These are phyloP conservation scores for Tromatobia lineatoria DNA, from an alignment of 2,888 invertebrate genomes.

Conservation along the genomic window DNA sequence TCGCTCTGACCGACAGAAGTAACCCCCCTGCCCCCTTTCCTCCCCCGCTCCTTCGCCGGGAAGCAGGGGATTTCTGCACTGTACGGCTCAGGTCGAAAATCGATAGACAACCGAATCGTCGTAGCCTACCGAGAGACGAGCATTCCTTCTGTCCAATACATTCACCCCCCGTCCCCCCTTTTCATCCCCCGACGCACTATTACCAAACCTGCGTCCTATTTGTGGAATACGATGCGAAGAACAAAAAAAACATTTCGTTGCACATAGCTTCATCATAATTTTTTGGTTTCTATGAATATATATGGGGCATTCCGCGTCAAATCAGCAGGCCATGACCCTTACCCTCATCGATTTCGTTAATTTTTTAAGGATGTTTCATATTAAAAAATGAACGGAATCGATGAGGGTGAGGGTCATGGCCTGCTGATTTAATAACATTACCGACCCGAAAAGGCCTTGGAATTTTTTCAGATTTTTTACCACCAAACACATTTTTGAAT, in stretches of 20 bases:
- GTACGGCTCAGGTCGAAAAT: constrained; percentile 65
- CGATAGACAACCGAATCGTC: constrained; percentile 67
- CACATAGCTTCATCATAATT: no score
- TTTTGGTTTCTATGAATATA: no score
- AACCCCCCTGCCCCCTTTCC: background rate
- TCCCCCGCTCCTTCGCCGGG: background rate
- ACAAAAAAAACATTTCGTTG: background rate
- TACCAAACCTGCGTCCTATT: background rate
- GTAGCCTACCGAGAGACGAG: constrained; percentile 10
- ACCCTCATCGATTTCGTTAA: no score
- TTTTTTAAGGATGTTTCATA: no score
- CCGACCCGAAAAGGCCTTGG: no score
- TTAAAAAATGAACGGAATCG: no score
- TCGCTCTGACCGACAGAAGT: constrained; percentile 10
- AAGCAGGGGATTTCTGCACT: constrained; percentile 13
- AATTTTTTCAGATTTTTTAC: no score
- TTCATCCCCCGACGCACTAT: background rate
- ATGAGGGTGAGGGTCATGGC: no score
- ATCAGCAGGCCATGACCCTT: no score
- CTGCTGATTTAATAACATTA: no score
- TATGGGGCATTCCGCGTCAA: no score
- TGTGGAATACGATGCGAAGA: background rate
- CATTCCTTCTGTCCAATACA: constrained; percentile 20
- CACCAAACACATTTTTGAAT: no score
- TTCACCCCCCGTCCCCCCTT: background rate